Percentiles rank a stretch among this genome's conserved stretches.
Evolutionary conservation across 1,140 invertebrate species (phyloP).

Genomic region (Sycobia sp.): DNA sequence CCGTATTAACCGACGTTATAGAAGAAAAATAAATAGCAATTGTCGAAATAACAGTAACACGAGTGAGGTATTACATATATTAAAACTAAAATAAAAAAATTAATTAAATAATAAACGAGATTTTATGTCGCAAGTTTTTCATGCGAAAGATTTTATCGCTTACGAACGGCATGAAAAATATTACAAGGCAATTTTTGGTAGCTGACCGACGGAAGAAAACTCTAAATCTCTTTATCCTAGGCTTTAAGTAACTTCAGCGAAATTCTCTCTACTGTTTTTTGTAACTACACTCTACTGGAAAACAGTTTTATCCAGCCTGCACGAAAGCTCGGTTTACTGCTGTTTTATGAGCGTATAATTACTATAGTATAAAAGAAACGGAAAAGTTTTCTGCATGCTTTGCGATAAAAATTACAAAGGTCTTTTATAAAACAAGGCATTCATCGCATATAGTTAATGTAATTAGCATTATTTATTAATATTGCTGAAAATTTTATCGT

Average conservation of each 20-base stretch:
- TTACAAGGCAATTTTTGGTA: conserved; percentile 6
- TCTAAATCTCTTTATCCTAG: conserved; percentile 13
- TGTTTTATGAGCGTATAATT: neutral
- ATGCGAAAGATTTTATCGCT: neutral
- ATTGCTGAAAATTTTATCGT: too few species aligned
- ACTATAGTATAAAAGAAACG: neutral
- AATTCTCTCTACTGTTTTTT: neutral
- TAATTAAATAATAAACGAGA: too few species aligned
- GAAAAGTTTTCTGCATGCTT: too few species aligned
- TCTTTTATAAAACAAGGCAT: too few species aligned
- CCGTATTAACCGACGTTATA: too few species aligned
- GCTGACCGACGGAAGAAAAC: conserved; percentile 9
- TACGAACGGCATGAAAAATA: conserved; percentile 5
- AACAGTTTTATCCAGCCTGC: neutral
- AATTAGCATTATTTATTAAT: too few species aligned
- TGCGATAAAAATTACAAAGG: too few species aligned
- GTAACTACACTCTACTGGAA: neutral
- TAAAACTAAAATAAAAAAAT: too few species aligned
- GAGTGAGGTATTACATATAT: too few species aligned
- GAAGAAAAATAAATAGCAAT: too few species aligned
- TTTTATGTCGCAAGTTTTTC: neutral
- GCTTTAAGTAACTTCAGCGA: neutral
- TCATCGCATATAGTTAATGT: too few species aligned
- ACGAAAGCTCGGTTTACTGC: neutral
- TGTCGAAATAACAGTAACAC: too few species aligned